Evolutionary conservation across 2,888 invertebrate species (phyloP).

Genomic region (Fragum whitleyi): DNA sequence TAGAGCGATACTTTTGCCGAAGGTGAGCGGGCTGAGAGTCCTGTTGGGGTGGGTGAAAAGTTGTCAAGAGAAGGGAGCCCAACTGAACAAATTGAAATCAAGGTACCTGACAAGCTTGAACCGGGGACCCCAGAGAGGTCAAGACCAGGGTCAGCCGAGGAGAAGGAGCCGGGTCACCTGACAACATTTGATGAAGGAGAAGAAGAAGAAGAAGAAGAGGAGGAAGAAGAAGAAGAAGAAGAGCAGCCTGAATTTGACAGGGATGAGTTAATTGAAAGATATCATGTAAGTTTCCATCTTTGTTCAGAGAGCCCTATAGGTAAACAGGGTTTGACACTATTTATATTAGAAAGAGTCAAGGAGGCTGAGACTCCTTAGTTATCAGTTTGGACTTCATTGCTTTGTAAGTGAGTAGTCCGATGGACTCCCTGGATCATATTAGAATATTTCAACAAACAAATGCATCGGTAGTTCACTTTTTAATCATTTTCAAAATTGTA

Average conservation of each 20-base stretch:
- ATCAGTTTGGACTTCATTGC: too few relatives aligned
- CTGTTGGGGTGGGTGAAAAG: constrained; percentile 78
- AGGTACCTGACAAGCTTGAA: constrained; percentile 67
- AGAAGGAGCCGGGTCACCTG: constrained; percentile 52
- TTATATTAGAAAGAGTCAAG: too few relatives aligned
- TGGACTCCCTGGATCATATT: too few relatives aligned
- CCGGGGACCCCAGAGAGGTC: constrained; percentile 74
- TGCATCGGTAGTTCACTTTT: too few relatives aligned
- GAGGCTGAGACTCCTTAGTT: too few relatives aligned
- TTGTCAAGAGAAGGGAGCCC: constrained; percentile 81
- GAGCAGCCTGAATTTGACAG: constrained; percentile 78
- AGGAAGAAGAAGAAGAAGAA: constrained; percentile 77
- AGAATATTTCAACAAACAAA: too few relatives aligned
- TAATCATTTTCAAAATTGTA: too few relatives aligned
- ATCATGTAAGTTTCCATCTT: constrained; percentile 78
- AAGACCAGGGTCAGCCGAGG: constrained; percentile 64
- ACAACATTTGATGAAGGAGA: constrained; percentile 72
- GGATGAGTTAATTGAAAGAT: constrained; percentile 81
- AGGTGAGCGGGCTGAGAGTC: constrained; percentile 79
- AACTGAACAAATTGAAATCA: constrained; percentile 55
- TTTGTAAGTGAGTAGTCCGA: too few relatives aligned
- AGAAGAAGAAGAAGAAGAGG: constrained; percentile 69
- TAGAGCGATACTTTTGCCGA: constrained; percentile 82
- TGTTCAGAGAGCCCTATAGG: too few relatives aligned
- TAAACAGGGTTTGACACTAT: too few relatives aligned